Base-by-base conservation (phyloP, 1,140 invertebrate genomes). In the Hylyphantes graminicola region DNA sequence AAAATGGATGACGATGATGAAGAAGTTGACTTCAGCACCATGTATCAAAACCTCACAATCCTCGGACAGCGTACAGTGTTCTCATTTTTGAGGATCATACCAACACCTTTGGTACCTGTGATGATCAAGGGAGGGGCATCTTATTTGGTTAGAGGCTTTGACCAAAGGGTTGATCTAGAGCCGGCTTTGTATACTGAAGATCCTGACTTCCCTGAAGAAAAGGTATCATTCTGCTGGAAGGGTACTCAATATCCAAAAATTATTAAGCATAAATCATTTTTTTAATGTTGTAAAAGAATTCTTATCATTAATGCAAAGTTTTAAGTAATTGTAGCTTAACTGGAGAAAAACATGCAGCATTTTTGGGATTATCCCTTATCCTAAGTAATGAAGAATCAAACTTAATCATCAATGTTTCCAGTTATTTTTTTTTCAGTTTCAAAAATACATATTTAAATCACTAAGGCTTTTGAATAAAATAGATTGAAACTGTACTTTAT, bases 61-160 rank as follows among this genome's bases (percentile, higher is more conserved):
- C 19, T 77, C 10, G 64, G 50, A 53, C 59, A 57, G 54, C 48
- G 74, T 15, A 59, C 59, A 13, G 82, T 77, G 0, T 70, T n/a
- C 21, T 54, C 82, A 9, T 85, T 77, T 63, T 51, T 85, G 13
- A 73, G 57, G 72, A 85, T 85, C 7, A 77, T 85, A 70, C 63
- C 73, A 21, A 77, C 82, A 7, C 82, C 82, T 53, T 48, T 85
- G 7, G 70, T 85, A 53, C 82, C 82, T 68, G 77, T 77, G 67
- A 7, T 85, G 48, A 61, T 85, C 19, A 50, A 64, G 50, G 82
- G 82, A 21, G 73, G 73, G 53, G 82, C 82, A 11, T 77, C 82
- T n/a, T 61, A 85, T n/a, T 59, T 85, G 11, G 53, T 65, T 76
- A 73, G 82, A 3, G 82, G 82, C 8, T 77, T 77, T 59, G 73